A percentile compares a stretch with the other conserved stretches of the same genome.
These are phyloP conservation scores for Lasioglossum marginatum DNA, from an alignment of 2,888 invertebrate species.

Conservation along the genomic window DNA sequence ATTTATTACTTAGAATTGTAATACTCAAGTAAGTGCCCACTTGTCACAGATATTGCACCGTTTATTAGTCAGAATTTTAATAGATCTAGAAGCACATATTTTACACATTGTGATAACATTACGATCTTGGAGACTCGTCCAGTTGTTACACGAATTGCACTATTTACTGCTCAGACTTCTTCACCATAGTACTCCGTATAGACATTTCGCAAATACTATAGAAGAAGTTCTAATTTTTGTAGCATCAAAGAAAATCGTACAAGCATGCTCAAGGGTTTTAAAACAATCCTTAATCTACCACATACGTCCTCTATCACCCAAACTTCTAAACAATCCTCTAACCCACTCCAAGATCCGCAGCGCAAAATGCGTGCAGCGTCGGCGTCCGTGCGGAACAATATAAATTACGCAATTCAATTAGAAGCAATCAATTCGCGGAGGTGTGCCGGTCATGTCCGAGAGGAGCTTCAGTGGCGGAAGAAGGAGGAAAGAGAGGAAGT, in stretches of 20 bases:
- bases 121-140: background rate
- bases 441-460: constrained; percentile 40
- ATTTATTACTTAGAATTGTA: no score
- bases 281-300: background rate
- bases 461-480: constrained; percentile 50
- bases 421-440: constrained; percentile 68
- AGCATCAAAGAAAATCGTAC: background rate
- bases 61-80: background rate
- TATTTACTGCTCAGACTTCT: background rate
- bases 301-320: background rate
- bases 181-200: background rate
- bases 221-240: background rate
- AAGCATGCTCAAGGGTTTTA: rapidly evolving
- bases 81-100: background rate
- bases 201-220: background rate
- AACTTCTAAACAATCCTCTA: background rate
- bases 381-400: constrained; percentile 59
- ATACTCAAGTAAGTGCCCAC: background rate
- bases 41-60: background rate
- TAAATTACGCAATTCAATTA: constrained; percentile 79
- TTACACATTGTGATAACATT: background rate
- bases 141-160: background rate
- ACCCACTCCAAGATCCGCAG: background rate
- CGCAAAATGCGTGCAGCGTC: background rate
- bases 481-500: constrained; percentile 40